Conservation (phyloP, 2,113 vertebrate genomes). For the Nansenia antarctica region DNA sequence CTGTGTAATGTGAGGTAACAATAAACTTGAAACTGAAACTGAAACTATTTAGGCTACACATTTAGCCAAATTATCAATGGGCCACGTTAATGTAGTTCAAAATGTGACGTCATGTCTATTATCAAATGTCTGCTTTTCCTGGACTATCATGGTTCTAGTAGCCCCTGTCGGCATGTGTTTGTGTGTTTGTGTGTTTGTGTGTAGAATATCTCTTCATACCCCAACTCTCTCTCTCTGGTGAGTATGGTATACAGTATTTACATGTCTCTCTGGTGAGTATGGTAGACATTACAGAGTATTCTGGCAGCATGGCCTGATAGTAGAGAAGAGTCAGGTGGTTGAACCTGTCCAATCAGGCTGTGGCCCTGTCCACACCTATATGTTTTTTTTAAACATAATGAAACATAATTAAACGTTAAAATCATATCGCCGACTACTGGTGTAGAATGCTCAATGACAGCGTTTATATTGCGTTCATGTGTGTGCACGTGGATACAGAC, state of each 20-base stretch:
- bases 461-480: too few species aligned
- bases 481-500: too few species aligned
- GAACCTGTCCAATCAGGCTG: too few species aligned
- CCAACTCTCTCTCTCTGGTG: not conserved
- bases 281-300: not conserved
- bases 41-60: too few species aligned
- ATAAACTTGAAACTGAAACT: too few species aligned
- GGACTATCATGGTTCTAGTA: not conserved
- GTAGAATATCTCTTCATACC: not conserved
- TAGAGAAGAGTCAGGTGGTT: not conserved
- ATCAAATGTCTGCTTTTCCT: not conserved
- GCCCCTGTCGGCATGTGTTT: too few species aligned
- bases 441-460: too few species aligned
- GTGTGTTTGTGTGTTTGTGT: constrained; percentile 22
- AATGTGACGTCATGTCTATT: not conserved
- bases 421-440: too few species aligned
- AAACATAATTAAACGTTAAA: too few species aligned
- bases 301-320: not conserved
- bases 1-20: too few species aligned
- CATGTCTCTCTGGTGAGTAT: not conserved
- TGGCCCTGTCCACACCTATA: too few species aligned
- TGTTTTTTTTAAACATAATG: too few species aligned
- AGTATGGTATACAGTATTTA: not conserved
- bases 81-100: not conserved
- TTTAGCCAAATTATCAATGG: not conserved